phyloP scores from a whole-genome alignment of 2,888 invertebrate genomes.

The Parnassius mnemosyne region DNA sequence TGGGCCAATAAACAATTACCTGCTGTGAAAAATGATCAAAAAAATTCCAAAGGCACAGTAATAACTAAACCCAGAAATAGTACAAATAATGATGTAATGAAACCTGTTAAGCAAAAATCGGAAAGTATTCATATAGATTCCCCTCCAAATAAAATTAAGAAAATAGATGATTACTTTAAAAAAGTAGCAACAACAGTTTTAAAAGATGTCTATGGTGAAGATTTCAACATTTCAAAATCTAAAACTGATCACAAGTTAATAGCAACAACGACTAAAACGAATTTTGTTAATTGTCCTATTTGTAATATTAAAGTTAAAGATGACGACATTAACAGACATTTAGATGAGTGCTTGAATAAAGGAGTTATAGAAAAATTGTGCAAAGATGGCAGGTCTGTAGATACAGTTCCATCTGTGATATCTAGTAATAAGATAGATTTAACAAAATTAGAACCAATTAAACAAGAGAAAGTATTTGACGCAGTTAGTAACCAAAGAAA shows the following conservation, averaged over 20 bases:
- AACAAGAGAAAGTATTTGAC: not conserved
- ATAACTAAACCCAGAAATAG: not conserved
- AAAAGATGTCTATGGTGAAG: constrained; percentile 67
- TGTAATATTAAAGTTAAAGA: constrained; percentile 59
- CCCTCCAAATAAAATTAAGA: constrained; percentile 60
- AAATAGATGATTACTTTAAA: constrained; percentile 68
- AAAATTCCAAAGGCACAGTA: not conserved
- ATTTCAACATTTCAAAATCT: constrained; percentile 50
- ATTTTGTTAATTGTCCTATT: constrained; percentile 70
- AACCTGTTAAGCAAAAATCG: constrained; percentile 17
- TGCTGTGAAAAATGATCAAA: constrained; percentile 4
- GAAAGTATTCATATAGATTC: constrained; percentile 33
- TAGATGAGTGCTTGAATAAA: constrained; percentile 72
- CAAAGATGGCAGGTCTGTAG: constrained; percentile 28
- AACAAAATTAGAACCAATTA: constrained; percentile 7
- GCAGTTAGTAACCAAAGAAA: not conserved
- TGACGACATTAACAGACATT: constrained; percentile 62
- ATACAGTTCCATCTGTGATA: constrained; percentile 25
- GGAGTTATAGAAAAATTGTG: constrained; percentile 52
- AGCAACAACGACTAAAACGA: constrained; percentile 31
- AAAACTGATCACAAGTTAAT: constrained; percentile 44
- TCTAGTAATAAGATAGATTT: constrained; percentile 15
- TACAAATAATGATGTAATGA: constrained; percentile 15
- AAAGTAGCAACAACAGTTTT: constrained; percentile 49
- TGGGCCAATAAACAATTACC: constrained; percentile 44